These are phyloP conservation scores for Neomicropteryx cornuta DNA, from an alignment of 1,140 invertebrate genomes.

Conservation along the genomic window DNA sequence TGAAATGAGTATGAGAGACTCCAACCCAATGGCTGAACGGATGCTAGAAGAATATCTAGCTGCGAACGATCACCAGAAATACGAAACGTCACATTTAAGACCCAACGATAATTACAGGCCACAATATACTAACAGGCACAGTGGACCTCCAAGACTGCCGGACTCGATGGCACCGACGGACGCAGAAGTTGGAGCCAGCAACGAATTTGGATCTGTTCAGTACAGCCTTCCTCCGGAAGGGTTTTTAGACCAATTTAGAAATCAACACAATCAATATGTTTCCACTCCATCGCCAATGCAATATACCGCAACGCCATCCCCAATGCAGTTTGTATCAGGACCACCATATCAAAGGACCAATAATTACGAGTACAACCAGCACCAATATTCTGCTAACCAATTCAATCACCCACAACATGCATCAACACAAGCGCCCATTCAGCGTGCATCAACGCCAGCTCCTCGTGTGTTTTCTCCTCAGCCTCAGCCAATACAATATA, in stretches of 20 bases:
- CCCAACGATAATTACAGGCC: too few relatives aligned
- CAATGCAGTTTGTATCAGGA: slow-evolving; percentile 26
- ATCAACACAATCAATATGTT: slow-evolving; percentile 8
- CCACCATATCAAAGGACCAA: too few relatives aligned
- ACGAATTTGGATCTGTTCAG: slow-evolving; percentile 32
- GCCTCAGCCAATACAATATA: too few relatives aligned
- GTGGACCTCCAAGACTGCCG: too few relatives aligned
- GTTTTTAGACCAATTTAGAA: slow-evolving; percentile 32
- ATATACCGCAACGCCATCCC: slow-evolving; percentile 25
- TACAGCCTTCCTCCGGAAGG: slow-evolving; percentile 36
- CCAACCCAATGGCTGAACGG: slow-evolving; percentile 15
- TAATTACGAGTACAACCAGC: too few relatives aligned
- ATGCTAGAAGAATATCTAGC: slow-evolving; percentile 23
- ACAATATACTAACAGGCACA: too few relatives aligned
- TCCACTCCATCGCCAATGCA: slow-evolving; percentile 24
- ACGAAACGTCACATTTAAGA: too few relatives aligned
- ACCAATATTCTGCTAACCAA: too few relatives aligned
- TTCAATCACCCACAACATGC: slow-evolving; percentile 15
- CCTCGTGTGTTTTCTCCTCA: too few relatives aligned
- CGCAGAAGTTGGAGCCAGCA: slow-evolving; percentile 30
- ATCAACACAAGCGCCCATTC: slow-evolving; percentile 10
- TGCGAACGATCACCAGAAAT: slow-evolving; percentile 18
- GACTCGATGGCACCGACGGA: slow-evolving; percentile 20
- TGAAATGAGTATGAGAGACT: slow-evolving; percentile 25
- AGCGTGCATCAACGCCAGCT: slow-evolving; percentile 12